phyloP scores from a whole-genome alignment of 2,113 vertebrate genomes.

The Nanorana parkeri region DNA sequence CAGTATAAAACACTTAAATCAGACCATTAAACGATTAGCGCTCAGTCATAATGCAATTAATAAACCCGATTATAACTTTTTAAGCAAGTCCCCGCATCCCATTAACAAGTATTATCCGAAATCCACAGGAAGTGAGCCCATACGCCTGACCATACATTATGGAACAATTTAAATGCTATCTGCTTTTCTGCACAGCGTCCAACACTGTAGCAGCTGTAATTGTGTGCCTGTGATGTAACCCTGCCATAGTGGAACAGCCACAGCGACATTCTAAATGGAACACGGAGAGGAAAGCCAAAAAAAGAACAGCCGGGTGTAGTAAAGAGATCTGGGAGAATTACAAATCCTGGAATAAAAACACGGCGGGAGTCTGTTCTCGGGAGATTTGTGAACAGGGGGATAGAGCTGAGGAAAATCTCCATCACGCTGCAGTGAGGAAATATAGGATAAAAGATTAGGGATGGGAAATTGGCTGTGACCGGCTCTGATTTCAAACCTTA shows the following conservation, averaged over 20 bases:
- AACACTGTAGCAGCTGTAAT: conserved; percentile 4
- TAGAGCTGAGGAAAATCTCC: conserved; percentile 44
- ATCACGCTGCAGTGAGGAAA: conserved; percentile 44
- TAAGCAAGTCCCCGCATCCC: neutral
- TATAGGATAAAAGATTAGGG: conserved; percentile 50
- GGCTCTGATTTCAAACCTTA: conserved; percentile 46
- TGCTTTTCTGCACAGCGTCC: neutral
- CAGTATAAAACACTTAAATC: no score
- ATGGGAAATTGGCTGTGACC: conserved; percentile 52
- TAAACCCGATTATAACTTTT: conserved; percentile 17
- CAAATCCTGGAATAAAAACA: conserved; percentile 55
- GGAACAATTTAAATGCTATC: conserved; percentile 1
- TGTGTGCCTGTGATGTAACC: conserved; percentile 8
- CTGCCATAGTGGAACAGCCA: conserved; percentile 9
- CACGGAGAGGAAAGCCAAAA: conserved; percentile 22
- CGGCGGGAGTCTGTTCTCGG: conserved; percentile 51
- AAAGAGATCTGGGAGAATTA: conserved; percentile 57
- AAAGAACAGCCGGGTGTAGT: conserved; percentile 48
- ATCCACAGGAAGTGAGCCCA: neutral
- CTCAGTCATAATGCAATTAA: conserved; percentile 8
- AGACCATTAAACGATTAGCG: neutral
- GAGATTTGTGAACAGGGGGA: conserved; percentile 57
- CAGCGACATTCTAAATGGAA: conserved; percentile 9
- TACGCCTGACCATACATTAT: neutral
- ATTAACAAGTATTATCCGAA: neutral